phyloP scores from a whole-genome alignment of 2,113 vertebrate genomes.

The Cheirogaleus medius region DNA sequence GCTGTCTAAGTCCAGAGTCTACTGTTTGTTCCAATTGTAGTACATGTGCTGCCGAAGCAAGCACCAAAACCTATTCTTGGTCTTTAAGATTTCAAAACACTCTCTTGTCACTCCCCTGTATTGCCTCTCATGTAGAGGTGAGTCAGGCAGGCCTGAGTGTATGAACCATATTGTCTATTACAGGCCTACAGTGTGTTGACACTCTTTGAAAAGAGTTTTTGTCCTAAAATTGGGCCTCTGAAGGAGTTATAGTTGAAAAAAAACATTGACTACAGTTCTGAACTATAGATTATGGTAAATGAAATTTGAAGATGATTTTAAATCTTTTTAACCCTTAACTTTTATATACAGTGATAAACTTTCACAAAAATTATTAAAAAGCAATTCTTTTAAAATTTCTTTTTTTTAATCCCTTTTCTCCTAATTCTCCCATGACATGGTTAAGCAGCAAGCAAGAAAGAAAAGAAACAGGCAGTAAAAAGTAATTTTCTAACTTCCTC shows the following conservation, averaged over 20 bases:
- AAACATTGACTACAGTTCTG: neutral
- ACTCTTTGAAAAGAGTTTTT: neutral
- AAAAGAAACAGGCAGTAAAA: slow-evolving; percentile 26
- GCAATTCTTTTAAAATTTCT: neutral
- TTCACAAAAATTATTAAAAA: slow-evolving; percentile 35
- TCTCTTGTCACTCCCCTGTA: neutral
- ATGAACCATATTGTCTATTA: neutral
- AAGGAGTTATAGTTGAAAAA: neutral
- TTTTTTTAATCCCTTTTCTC: slow-evolving; percentile 2
- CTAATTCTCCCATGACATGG: neutral
- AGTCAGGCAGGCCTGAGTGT: neutral
- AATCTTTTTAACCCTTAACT: neutral
- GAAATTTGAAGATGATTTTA: slow-evolving; percentile 32
- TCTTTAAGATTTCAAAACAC: neutral
- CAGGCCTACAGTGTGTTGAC: neutral
- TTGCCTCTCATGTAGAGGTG: neutral
- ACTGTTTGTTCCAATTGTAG: neutral
- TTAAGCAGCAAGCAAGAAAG: neutral
- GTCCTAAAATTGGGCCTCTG: neutral
- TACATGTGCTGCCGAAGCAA: too few relatives aligned
- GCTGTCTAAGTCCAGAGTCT: neutral
- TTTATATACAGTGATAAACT: slow-evolving; percentile 18
- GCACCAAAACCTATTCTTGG: neutral
- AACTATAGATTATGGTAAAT: neutral
- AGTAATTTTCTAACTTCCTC: neutral